Evolutionary conservation across 1,140 invertebrate genomes (phyloP).

Genomic region (Neodiprion virginianus): DNA sequence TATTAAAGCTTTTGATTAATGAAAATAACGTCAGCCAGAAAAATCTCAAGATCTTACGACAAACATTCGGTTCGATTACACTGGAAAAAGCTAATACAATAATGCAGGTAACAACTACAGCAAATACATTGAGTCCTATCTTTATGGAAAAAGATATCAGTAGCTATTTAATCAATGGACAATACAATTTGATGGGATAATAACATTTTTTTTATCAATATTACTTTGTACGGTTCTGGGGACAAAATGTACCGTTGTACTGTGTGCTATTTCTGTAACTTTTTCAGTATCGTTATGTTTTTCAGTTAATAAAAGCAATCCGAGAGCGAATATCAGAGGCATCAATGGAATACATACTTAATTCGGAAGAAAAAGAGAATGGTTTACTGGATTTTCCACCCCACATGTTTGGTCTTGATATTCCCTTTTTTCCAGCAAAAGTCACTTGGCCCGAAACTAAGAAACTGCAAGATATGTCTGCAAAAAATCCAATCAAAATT

Average conservation of each 20-base stretch:
- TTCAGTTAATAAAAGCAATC: constrained; percentile 25
- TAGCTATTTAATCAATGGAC: constrained; percentile 6
- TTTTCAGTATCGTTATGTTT: constrained; percentile 51
- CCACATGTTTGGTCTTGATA: constrained; percentile 40
- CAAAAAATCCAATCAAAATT: constrained; percentile 27
- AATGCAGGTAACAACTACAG: constrained; percentile 55
- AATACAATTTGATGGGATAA: constrained; percentile 18
- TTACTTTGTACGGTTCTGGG: too few species aligned
- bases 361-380: constrained; percentile 22
- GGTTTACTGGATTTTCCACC: not conserved
- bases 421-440: constrained; percentile 41
- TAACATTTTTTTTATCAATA: constrained; percentile 23
- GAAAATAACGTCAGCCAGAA: constrained; percentile 66
- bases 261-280: not conserved
- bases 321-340: constrained; percentile 37
- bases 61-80: constrained; percentile 64
- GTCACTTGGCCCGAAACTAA: constrained; percentile 46
- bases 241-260: too few species aligned
- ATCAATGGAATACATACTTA: constrained; percentile 36
- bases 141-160: constrained; percentile 2
- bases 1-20: constrained; percentile 68
- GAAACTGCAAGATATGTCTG: constrained; percentile 43
- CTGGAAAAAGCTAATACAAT: constrained; percentile 61
- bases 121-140: constrained; percentile 12
- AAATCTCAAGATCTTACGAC: constrained; percentile 61